Conservation (phyloP, 2,113 vertebrate genomes). For the Stegastes partitus region DNA sequence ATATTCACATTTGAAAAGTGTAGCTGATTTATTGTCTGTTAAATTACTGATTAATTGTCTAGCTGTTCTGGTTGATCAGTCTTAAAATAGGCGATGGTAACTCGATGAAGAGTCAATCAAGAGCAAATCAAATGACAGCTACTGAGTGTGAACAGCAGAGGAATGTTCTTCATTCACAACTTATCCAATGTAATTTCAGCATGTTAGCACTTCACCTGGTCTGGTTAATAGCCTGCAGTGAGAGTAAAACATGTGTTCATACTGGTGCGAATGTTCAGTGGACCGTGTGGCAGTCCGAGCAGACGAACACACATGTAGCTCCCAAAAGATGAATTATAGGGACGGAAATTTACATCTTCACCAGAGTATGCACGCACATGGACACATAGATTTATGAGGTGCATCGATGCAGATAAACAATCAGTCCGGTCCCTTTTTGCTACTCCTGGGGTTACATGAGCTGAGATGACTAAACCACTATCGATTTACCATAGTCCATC, state of each 20-base stretch:
- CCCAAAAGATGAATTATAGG: slow-evolving; percentile 47
- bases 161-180: not conserved
- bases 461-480: slow-evolving; percentile 65
- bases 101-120: not conserved
- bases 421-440: slow-evolving; percentile 24
- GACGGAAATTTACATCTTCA: slow-evolving; percentile 47
- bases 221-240: slow-evolving; percentile 5
- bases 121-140: not conserved
- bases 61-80: not conserved
- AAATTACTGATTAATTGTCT: not conserved
- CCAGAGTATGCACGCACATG: not conserved
- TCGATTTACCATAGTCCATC: slow-evolving; percentile 73
- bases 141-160: not conserved
- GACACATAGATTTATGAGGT: slow-evolving; percentile 49
- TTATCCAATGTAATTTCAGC: not conserved
- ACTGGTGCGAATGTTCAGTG: slow-evolving; percentile 13
- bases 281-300: slow-evolving; percentile 30
- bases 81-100: not conserved
- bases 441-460: slow-evolving; percentile 55
- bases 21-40: not conserved
- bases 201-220: slow-evolving; percentile 6
- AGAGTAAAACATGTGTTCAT: not conserved
- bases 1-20: no score
- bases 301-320: slow-evolving; percentile 27
- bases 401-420: slow-evolving; percentile 50